Evolutionary conservation across 2,113 vertebrate genomes (phyloP), one percentile per base, ranked within the genome.

Genomic region (Phasianus colchicus): DNA sequence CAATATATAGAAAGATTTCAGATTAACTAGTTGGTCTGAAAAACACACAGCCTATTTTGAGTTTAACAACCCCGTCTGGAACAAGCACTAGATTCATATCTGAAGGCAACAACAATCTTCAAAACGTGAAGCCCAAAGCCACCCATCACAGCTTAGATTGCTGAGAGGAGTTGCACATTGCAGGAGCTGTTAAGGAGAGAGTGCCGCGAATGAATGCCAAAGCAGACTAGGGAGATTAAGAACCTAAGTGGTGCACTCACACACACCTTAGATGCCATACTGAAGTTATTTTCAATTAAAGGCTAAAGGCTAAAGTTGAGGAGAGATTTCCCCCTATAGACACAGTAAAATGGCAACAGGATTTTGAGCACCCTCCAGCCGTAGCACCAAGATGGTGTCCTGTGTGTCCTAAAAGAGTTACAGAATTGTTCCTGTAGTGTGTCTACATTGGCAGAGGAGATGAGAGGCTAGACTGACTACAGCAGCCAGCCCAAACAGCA

Each of bases 301-400:
- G 50, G 21, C 32, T 61, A 85, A 34, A 36, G 45, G 11, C 19
- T 73, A 45, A 91, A 87, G 58, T 65, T 60, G 92, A 80, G 58
- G 63, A 43, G 15, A 87, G 19, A 54, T 27, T 50, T 73, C 38
- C 13, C 22, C 54, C 67, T 55, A 58, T 0, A 4, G 38, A 18
- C 11, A 63, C 10, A 0, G 0, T 20, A 70, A 87, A 0, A 1
- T 61, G 81, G 70, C n/a, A 45, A 38, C 6, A 80, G 50, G 57
- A 80, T n/a, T 94, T 40, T 61, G 50, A 92, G 24, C 13, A 40
- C 21, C 13, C 13, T 76, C 48, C 58, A 90, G 66, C 24, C 48
- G 58, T 38, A 71, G 47, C 16, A 58, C 52, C 25, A 90, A 63
- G 58, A 65, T 15, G 27, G 70, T 13, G 4, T 65, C 67, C 32